phyloP scores from a whole-genome alignment of 2,888 invertebrate species.

The Campoplex nolae region DNA sequence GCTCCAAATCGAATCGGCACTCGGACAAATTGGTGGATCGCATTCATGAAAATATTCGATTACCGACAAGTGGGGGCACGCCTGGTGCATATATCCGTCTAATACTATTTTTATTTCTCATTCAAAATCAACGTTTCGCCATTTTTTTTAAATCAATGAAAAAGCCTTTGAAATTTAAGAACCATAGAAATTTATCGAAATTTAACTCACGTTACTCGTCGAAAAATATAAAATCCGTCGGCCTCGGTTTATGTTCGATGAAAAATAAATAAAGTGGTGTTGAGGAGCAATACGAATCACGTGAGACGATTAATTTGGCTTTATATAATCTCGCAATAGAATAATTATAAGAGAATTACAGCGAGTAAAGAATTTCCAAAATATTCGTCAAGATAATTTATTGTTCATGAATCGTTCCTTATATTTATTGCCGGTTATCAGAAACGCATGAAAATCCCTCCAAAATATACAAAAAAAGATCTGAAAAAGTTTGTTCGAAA shows the following conservation, averaged over 20 bases:
- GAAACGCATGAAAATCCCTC: not conserved
- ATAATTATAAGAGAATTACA: too few species aligned
- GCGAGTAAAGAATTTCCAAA: too few species aligned
- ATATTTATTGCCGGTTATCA: not conserved
- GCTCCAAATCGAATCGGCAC: slow-evolving; percentile 8
- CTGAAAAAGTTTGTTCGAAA: not conserved
- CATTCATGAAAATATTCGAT: not conserved
- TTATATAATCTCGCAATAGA: too few species aligned
- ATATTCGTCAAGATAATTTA: too few species aligned
- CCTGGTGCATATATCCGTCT: not conserved
- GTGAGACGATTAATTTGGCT: too few species aligned
- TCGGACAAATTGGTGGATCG: slow-evolving; percentile 1
- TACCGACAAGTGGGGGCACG: not conserved
- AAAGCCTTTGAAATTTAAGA: not conserved
- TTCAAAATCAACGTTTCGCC: not conserved
- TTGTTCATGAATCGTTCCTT: not conserved
- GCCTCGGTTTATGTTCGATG: not conserved
- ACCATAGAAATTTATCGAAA: too few species aligned
- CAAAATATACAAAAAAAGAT: not conserved
- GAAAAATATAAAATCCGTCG: not conserved
- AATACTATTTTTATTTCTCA: not conserved
- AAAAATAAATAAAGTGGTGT: not conserved
- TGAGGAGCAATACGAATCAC: too few species aligned
- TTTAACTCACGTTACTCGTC: too few species aligned
- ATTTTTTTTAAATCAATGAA: not conserved